Base-by-base conservation (phyloP, 2,113 vertebrate genomes). In the Syngnathus floridae region DNA sequence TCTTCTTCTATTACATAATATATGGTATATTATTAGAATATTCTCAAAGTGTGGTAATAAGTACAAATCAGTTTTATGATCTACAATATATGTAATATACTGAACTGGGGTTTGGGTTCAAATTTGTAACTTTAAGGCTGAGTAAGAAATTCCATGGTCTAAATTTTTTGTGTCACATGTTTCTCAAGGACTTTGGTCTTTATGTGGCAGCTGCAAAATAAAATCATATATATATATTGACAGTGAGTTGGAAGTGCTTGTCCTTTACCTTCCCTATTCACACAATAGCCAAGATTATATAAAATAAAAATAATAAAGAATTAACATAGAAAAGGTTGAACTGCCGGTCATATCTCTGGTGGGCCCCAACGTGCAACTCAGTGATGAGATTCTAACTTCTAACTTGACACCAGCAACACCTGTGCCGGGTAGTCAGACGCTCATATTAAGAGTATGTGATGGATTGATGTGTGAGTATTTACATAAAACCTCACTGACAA, bases 371-470 rank as follows among this genome's bases (percentile, higher is more conserved):
- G 65, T 65, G 74, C 67, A 59, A 62, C 71, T 56, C 68, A 62
- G 67, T 48, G 57, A 70, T 38, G 57, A 69, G 57, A 74, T 68
- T 62, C 75, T 70, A 63, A 70, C 59, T 68, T 70, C 75, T 70
- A 74, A 85, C 76, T 63, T 84, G 84, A 88, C 81, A 85, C 84
- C 86, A 70, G 75, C 35, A 63, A 31, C 85, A 88, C 85, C 83
- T 87, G 83, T 83, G 83, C 83, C 22, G 65, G 67, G 67, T 80
- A 79, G 70, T 87, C 85, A 87, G 68, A 77, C 66, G 26, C 65
- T 59, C 72, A 54, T 40, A 57, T 62, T 68, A 79, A 72, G 75
- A 73, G 51, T 66, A 35, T 74, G 64, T 81, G 82, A 84, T 83
- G 62, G 82, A 86, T 81, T 80, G 73, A 81, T 82, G 77, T 78